Conservation (phyloP, 2,113 vertebrate genomes). For the Paracanthobrama guichenoti region DNA sequence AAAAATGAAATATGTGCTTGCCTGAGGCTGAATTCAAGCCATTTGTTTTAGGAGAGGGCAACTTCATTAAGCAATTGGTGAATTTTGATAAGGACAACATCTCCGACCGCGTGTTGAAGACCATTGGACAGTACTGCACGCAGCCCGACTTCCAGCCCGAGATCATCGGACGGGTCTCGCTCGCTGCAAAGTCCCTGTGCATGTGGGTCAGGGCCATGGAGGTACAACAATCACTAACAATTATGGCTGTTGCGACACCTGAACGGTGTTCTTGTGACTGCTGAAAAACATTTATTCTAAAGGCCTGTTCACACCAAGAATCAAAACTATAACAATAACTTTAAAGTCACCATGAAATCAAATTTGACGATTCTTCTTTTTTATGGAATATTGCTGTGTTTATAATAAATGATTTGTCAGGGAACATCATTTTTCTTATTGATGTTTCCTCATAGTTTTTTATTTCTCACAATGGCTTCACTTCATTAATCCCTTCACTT, state of each 20-base stretch:
- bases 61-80: conserved; percentile 87
- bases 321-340: background rate
- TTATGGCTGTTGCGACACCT: background rate
- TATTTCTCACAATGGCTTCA: background rate
- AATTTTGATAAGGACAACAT: conserved; percentile 91
- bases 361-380: background rate
- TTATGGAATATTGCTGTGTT: background rate
- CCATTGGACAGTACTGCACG: conserved; percentile 81
- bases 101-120: conserved; percentile 84
- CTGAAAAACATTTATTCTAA: background rate
- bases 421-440: background rate
- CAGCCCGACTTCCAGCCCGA: conserved; percentile 85
- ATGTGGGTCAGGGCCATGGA: conserved; percentile 95
- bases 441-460: background rate
- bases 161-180: conserved; percentile 84
- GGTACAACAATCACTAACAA: conserved; percentile 63
- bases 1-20: conserved; percentile 19
- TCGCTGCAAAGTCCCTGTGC: conserved; percentile 88
- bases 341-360: background rate
- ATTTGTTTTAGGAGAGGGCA: conserved; percentile 78
- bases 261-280: background rate
- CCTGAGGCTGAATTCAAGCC: conserved; percentile 13
- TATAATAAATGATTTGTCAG: background rate
- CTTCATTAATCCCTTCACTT: too few relatives aligned
- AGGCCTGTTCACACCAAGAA: background rate